Base-by-base conservation (phyloP, 1,140 invertebrate genomes). In the Platyscapa corneri region DNA sequence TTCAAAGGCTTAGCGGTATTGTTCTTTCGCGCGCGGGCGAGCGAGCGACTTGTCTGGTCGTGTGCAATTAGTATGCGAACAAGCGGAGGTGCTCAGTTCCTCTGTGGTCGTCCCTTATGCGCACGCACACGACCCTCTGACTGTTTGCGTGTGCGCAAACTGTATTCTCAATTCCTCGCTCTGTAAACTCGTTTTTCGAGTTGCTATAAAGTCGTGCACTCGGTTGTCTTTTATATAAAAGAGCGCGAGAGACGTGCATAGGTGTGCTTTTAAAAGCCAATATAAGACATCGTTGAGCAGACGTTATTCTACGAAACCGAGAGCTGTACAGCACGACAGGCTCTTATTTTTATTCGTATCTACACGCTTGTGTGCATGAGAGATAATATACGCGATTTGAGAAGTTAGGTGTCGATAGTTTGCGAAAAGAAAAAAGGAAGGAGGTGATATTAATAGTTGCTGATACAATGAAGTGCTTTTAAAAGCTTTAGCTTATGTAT, bases 41-140 rank as follows among this genome's bases (percentile, higher is more conserved):
- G 27, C 18, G 65, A 32, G 46, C 75, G 76, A 81, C 60, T 83
- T 76, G 82, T 76, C 72, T 34, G 82, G 64, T 79, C 83, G 77
- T 46, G 78, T n/a, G 78, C 78, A 85, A 85, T 85, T 85, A 85
- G 84, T 85, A 85, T 85, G 84, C 84, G 70, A 72, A 75, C 84
- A 85, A 81, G 53, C 84, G 67, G 84, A 85, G 83, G 56, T 65
- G 76, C 49, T 67, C 42, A n/a, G 0, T 49, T 42, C 37, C 42
- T 49, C 76, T 7, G n/a, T n/a, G n/a, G n/a, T 56, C 46, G n/a
- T 64, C 49, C 32, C 53, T 60, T 34, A 23, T 32, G 42, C 70
- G 8, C 75, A 3, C 56, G 56, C 53, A 10, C 76, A 16, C 46
- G 1, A 46, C 8, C 32, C 30, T 3, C 32, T 0, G 6, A 6